phyloP scores from a whole-genome alignment of 2,113 vertebrate genomes.

The Malurus alboscapulatus region DNA sequence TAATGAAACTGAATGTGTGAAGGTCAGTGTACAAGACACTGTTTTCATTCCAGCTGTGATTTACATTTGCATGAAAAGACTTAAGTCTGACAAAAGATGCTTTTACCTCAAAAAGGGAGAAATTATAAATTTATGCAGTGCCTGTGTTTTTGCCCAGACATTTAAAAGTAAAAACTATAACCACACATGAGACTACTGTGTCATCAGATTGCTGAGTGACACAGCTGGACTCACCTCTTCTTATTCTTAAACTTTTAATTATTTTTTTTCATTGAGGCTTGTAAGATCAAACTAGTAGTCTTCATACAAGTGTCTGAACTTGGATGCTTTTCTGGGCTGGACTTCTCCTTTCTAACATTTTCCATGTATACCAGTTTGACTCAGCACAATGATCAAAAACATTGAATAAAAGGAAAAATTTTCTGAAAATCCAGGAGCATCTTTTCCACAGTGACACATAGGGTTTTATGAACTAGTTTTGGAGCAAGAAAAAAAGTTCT shows the following conservation, averaged over 20 bases:
- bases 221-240: background rate
- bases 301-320: background rate
- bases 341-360: background rate
- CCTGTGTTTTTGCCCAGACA: background rate
- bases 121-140: background rate
- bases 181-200: background rate
- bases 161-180: background rate
- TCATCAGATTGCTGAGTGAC: background rate
- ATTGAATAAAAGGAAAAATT: background rate
- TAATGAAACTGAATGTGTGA: slow-evolving; percentile 92
- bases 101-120: background rate
- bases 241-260: background rate
- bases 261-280: background rate
- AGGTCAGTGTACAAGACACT: slow-evolving; percentile 77
- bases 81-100: background rate
- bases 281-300: background rate
- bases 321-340: background rate
- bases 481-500: background rate
- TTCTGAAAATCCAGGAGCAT: background rate
- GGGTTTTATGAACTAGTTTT: background rate
- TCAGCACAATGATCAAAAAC: background rate
- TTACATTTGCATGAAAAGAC: background rate
- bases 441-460: background rate
- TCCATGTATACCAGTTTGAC: background rate
- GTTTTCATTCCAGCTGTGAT: background rate